Base-by-base conservation (phyloP, 2,888 invertebrate genomes). In the Ctena decussata region DNA sequence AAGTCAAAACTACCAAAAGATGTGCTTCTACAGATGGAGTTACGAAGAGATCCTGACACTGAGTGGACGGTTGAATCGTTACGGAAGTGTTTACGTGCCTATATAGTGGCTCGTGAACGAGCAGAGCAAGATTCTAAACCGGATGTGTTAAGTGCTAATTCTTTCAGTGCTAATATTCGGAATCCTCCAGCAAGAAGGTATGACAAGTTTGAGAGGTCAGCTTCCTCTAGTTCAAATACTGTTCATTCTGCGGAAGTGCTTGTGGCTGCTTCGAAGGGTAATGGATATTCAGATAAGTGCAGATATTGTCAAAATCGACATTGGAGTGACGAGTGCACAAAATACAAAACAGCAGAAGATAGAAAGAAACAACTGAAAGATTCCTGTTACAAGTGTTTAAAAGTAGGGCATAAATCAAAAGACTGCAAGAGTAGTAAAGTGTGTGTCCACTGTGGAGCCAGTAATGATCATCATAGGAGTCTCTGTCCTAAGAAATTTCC, bases 21-120 rank as follows among this genome's bases (percentile, higher is more conserved):
- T n/a, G 71, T 74, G 5, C 73, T 77, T n/a, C 39, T 72, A 30
- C 82, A 77, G 65, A 57, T 83, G 32, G 74, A 83, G 53, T 35
- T 83, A 8, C 44, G 74, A 35, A 78, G 74, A 32, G 75, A 69
- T 32, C 69, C 39, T 6, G 32, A 53, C 37, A 53, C 35, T 6
- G 75, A 49, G 24, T 81, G 75, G 81, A 49, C 70, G 18, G 81
- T 71, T 30, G 35, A 49, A 8, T 46, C 30, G 70, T 32, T 81
- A 6, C 30, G 69, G 24, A 70, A 81, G 69, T 37, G 53, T 24
- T 76, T 81, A 32, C 81, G 70, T 12, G 35, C 24, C 12, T 81
- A 81, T 70, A 35, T 70, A 24, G 44, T 49, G 0, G 70, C 75
- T 27, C 21, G 57, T 18, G 75, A 81, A 37, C 77, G 41, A 27